A percentile compares a stretch with the other conserved stretches of the same genome.
Evolutionary conservation across 2,888 invertebrate species (phyloP).

Genomic region (Xylocampa areola): DNA sequence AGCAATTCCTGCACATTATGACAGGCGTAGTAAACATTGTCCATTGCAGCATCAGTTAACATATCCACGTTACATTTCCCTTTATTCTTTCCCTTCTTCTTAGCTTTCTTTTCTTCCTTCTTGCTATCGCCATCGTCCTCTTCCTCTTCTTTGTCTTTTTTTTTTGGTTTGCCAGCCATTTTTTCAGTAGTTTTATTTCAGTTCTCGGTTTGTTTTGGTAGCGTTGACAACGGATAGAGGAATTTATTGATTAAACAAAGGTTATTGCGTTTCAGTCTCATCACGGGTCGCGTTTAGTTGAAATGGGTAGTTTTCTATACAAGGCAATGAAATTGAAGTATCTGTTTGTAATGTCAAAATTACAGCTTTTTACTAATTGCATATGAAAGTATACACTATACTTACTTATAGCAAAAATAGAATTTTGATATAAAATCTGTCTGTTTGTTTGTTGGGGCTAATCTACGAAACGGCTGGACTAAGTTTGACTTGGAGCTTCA

Average conservation of each 20-base stretch:
- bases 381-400: no score
- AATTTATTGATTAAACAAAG: constrained; percentile 64
- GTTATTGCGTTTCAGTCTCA: neutral
- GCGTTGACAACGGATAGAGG: constrained; percentile 38
- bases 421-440: no score
- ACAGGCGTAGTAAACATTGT: constrained; percentile 97
- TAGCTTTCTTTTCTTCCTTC: constrained; percentile 85
- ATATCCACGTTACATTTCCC: constrained; percentile 95
- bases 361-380: no score
- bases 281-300: no score
- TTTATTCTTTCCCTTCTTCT: constrained; percentile 89
- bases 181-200: constrained; percentile 17
- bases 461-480: no score
- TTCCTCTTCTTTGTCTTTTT: constrained; percentile 89
- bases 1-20: constrained; percentile 97
- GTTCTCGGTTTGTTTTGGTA: constrained; percentile 26
- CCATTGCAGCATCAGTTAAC: constrained; percentile 97
- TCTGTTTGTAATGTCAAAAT: no score
- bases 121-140: constrained; percentile 80
- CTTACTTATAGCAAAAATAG: no score
- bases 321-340: no score
- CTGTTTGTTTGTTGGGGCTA: no score
- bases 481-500: no score
- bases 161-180: constrained; percentile 83
- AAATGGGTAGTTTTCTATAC: no score